Conservation (phyloP, 2,797 vertebrate species). For the Myotis daubentonii region DNA sequence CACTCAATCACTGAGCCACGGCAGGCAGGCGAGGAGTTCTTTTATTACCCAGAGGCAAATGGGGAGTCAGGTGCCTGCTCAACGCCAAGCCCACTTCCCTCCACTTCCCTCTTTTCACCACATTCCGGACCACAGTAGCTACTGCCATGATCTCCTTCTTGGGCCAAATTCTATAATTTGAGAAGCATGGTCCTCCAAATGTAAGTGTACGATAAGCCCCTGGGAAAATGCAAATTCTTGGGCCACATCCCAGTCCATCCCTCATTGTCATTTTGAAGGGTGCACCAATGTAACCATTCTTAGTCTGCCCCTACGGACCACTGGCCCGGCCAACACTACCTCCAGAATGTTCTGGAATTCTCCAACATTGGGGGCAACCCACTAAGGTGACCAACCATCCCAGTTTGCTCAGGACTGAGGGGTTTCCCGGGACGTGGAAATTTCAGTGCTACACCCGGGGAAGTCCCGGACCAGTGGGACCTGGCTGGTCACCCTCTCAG, state of each 20-base stretch:
- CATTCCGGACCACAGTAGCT: background rate
- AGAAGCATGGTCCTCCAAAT: background rate
- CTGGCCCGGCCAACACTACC: background rate
- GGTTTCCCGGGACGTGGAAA: background rate
- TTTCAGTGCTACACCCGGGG: background rate
- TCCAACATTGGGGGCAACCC: background rate
- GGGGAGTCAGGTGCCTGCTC: background rate
- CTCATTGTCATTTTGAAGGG: background rate
- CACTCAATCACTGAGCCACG: no score
- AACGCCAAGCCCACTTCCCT: background rate
- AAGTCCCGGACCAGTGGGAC: background rate
- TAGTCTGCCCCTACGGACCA: background rate
- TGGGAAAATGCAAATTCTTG: background rate
- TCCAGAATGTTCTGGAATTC: background rate
- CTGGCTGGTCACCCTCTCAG: background rate
- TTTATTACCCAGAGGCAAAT: background rate
- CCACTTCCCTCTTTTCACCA: background rate
- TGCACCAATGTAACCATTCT: fast-evolving
- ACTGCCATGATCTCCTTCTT: background rate
- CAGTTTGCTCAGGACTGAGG: background rate
- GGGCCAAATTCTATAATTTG: background rate
- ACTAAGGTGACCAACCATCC: background rate
- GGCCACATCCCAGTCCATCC: background rate
- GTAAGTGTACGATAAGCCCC: background rate
- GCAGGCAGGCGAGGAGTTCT: no score